These are phyloP conservation scores for Drosophila parvula DNA, from an alignment of 1,140 invertebrate species.

Conservation along the genomic window DNA sequence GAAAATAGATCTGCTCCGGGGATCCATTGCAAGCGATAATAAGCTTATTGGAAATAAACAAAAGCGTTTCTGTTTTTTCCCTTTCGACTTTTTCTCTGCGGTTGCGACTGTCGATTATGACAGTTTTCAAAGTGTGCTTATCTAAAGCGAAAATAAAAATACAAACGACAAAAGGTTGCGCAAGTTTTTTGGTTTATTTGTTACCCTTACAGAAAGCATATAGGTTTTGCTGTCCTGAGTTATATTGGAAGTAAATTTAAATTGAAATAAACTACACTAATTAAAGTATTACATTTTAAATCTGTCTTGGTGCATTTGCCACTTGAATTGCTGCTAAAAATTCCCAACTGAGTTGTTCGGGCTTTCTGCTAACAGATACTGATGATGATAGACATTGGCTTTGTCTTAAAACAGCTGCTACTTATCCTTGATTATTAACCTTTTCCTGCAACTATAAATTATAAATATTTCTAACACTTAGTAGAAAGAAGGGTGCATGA, in stretches of 20 bases:
- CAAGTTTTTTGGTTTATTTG: conserved; percentile 40
- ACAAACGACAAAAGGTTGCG: conserved; percentile 45
- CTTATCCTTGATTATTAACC: background rate
- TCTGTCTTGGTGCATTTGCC: background rate
- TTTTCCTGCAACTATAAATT: background rate
- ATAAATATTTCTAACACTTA: too few species aligned
- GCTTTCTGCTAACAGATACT: background rate
- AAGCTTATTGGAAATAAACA: conserved; percentile 39
- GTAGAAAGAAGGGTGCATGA: background rate
- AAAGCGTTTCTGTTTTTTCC: conserved; percentile 9
- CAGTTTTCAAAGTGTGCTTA: conserved; percentile 45
- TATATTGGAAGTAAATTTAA: background rate
- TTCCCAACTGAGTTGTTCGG: background rate
- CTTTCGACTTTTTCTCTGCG: conserved; percentile 14
- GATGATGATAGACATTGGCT: too few species aligned
- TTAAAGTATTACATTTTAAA: background rate
- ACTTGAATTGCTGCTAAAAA: background rate
- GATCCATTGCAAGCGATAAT: conserved; percentile 45
- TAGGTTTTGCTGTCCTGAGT: background rate
- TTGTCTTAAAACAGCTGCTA: background rate
- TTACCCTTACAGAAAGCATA: background rate
- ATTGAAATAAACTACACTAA: background rate
- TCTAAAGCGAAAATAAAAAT: conserved; percentile 50
- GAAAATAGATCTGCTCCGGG: conserved; percentile 21
- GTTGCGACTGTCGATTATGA: conserved; percentile 40